phyloP scores from a whole-genome alignment of 1,140 invertebrate genomes.

The Dinoponera quadriceps region DNA sequence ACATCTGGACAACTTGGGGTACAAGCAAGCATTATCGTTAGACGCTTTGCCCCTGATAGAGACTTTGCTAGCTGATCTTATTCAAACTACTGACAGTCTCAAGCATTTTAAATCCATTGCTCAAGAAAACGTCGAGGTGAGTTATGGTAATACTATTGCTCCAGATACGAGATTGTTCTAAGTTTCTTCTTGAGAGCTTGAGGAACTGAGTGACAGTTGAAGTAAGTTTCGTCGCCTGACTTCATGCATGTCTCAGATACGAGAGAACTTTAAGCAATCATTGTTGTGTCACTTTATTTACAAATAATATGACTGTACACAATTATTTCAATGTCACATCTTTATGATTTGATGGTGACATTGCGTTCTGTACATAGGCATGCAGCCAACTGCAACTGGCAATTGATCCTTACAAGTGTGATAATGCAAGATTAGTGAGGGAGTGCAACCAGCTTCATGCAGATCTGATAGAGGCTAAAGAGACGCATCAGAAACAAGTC shows the following conservation, averaged over 20 bases:
- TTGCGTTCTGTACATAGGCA: constrained; percentile 80
- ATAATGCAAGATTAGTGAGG: constrained; percentile 89
- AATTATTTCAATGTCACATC: not conserved
- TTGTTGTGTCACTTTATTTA: not conserved
- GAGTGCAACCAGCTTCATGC: constrained; percentile 91
- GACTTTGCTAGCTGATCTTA: constrained; percentile 90
- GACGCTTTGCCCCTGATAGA: constrained; percentile 92
- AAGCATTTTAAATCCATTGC: constrained; percentile 92
- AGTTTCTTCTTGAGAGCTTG: not conserved
- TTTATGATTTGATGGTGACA: not conserved
- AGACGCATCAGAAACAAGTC: constrained; percentile 87
- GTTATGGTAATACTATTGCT: constrained; percentile 18
- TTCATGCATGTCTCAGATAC: constrained; percentile 11
- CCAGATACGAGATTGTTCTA: not conserved
- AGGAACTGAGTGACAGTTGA: constrained; percentile 17
- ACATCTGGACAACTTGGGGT: constrained; percentile 90
- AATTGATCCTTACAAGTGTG: constrained; percentile 90
- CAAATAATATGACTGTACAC: not conserved
- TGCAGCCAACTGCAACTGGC: constrained; percentile 87
- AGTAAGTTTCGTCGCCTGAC: constrained; percentile 1
- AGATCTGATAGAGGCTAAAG: constrained; percentile 88
- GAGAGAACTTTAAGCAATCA: not conserved
- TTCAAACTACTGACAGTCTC: constrained; percentile 92
- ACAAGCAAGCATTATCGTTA: constrained; percentile 89
- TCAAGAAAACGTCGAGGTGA: constrained; percentile 88